Evolutionary conservation across 53 echinoderm and acorn worm species (phyloP), one percentile per base, ranked within the genome.

Genomic region (Luidia sarsii): DNA sequence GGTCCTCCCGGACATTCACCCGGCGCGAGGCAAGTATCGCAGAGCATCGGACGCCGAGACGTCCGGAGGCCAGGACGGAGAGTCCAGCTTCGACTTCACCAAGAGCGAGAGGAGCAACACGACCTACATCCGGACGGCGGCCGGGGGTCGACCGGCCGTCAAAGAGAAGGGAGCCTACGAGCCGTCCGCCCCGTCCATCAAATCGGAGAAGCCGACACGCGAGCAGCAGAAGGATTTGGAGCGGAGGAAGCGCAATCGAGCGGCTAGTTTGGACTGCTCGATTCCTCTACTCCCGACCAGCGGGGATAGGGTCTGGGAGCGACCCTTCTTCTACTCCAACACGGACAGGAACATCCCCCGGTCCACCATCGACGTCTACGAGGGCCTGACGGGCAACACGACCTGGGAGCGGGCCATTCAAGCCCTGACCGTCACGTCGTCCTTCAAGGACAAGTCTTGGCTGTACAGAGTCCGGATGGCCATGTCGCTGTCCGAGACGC

Each of bases 381-480:
- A 95, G 37, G 75, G 88, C 27, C 54, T 91, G 16, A 95, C 80
- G 24, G 95, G 92, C 9, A 86, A 79, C 36, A 92, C 95, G 5
- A 92, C 95, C 6, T 92, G 95, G 89, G 95, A 95, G 25, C 70
- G 87, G 18, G 95, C 95, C 20, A 89, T 95, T 25, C 87, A 92
- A 30, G 87, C 95, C 0, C 71, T 95, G 30, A 92, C 95, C 8
- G 88, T 95, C 20, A 90, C 95, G 1, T 92, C 95, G 19, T 69
- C 91, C 6, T 95, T 95, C 50, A 89, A 90, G 30, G 95, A 95
- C 53, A 95, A 92, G 49, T 92, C 95, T 0, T 95, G 95, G 95
- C 54, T 95, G 63, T 88, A 87, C 25, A 81, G 90, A 31, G 95
- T 95, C 28, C 57, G 92, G 22, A 72, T 95, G 85, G 95, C 95